Percentiles rank a stretch among this genome's conserved stretches.
These are phyloP conservation scores for Thryonomys swinderianus DNA, from an alignment of 2,113 vertebrate species.

Conservation along the genomic window DNA sequence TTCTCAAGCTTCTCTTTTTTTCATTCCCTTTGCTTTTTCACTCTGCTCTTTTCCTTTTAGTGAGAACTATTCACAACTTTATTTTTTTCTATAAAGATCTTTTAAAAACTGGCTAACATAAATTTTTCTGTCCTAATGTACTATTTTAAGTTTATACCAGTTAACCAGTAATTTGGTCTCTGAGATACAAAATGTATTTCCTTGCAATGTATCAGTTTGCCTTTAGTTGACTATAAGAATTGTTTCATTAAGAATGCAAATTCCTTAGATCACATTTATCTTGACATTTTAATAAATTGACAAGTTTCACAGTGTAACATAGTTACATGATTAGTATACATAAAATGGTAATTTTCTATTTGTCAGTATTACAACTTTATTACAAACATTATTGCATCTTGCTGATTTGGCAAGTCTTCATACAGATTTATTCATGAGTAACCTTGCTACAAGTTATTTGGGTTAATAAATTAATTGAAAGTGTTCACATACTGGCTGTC, in stretches of 20 bases:
- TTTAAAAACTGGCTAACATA: constrained; percentile 11
- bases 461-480: constrained; percentile 32
- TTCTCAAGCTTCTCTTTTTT: constrained; percentile 46
- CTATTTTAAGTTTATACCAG: neutral
- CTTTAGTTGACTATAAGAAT: constrained; percentile 42
- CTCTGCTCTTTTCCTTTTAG: constrained; percentile 41
- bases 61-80: constrained; percentile 39
- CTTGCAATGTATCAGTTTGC: neutral
- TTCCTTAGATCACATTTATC: neutral
- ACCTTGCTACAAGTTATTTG: neutral
- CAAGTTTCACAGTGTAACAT: neutral
- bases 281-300: neutral
- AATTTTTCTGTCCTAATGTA: constrained; percentile 46
- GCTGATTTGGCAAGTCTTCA: neutral
- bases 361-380: neutral
- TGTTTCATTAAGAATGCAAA: neutral
- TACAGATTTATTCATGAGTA: neutral
- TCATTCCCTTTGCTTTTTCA: constrained; percentile 62
- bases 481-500: neutral
- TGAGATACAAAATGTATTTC: neutral
- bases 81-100: constrained; percentile 39
- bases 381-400: neutral
- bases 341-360: constrained; percentile 57
- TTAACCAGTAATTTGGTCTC: neutral
- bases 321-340: constrained; percentile 25